Evolutionary conservation across 2,797 vertebrate genomes (phyloP).

Genomic region (Zalophus californianus): DNA sequence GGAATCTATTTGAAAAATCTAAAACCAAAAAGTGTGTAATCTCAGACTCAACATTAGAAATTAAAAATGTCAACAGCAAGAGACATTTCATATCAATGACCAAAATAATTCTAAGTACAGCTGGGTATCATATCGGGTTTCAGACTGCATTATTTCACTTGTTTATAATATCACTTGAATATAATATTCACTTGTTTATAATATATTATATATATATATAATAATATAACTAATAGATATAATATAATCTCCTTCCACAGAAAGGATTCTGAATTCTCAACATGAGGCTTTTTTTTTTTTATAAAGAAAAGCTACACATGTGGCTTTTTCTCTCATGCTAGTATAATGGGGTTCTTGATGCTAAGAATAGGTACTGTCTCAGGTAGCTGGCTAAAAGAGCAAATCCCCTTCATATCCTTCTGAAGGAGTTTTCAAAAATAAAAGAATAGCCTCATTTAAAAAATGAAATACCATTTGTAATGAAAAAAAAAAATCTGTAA

Average conservation of each 20-base stretch:
- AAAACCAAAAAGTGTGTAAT: background rate
- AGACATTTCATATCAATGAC: background rate
- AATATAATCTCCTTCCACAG: background rate
- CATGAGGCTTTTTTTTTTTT: background rate
- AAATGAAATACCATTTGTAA: background rate
- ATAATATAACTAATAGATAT: too few species aligned
- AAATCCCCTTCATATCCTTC: background rate
- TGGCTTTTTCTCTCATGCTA: conserved; percentile 20
- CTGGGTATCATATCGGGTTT: background rate
- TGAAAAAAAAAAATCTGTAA: background rate
- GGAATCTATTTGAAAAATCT: conserved; percentile 2
- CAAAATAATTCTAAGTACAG: background rate
- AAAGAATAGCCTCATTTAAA: background rate
- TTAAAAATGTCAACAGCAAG: background rate
- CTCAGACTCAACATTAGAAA: background rate
- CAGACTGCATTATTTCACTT: background rate
- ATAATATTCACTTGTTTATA: too few species aligned
- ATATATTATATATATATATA: too few species aligned
- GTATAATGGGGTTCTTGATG: background rate
- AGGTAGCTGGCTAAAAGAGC: background rate
- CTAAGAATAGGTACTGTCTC: background rate
- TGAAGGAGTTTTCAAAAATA: conserved; percentile 35
- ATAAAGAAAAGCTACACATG: conserved; percentile 1
- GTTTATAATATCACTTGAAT: background rate
- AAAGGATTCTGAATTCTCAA: conserved; percentile 38